Evolutionary conservation across 2,797 vertebrate species (phyloP).

Genomic region (Paedocypris micromegethes): DNA sequence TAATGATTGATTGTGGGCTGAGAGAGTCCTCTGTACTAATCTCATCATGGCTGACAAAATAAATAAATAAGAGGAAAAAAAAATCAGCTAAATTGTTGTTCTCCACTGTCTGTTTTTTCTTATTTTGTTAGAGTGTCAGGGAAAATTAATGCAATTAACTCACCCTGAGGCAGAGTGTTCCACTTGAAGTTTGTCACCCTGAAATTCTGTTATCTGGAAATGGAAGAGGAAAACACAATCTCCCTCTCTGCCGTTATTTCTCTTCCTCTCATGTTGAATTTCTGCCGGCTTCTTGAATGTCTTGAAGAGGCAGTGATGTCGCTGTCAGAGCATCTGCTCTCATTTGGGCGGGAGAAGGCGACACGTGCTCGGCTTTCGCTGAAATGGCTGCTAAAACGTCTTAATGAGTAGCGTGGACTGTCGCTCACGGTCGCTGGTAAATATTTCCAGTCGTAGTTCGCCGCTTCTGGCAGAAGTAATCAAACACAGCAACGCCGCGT

Average conservation of each 20-base stretch:
- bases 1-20: conserved; percentile 76
- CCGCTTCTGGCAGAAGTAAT: conserved; percentile 42
- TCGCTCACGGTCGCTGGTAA: conserved; percentile 56
- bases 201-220: conserved; percentile 72
- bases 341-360: conserved; percentile 59
- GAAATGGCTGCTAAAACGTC: conserved; percentile 69
- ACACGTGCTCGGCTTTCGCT: conserved; percentile 58
- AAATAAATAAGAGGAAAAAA: conserved; percentile 37
- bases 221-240: conserved; percentile 53
- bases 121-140: conserved; percentile 62
- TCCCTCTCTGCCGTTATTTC: conserved; percentile 50
- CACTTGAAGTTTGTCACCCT: conserved; percentile 72
- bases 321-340: conserved; percentile 60
- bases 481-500: conserved; percentile 35
- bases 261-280: conserved; percentile 54
- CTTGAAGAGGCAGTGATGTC: conserved; percentile 44
- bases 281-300: conserved; percentile 46
- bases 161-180: conserved; percentile 65
- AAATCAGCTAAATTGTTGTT: conserved; percentile 30
- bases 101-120: conserved; percentile 49
- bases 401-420: conserved; percentile 65
- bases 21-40: conserved; percentile 72
- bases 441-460: conserved; percentile 46
- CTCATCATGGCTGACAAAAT: conserved; percentile 63
- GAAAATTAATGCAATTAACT: conserved; percentile 72